These are phyloP conservation scores for Cheilosia vernalis DNA, from an alignment of 2,888 invertebrate genomes.

Conservation along the genomic window DNA sequence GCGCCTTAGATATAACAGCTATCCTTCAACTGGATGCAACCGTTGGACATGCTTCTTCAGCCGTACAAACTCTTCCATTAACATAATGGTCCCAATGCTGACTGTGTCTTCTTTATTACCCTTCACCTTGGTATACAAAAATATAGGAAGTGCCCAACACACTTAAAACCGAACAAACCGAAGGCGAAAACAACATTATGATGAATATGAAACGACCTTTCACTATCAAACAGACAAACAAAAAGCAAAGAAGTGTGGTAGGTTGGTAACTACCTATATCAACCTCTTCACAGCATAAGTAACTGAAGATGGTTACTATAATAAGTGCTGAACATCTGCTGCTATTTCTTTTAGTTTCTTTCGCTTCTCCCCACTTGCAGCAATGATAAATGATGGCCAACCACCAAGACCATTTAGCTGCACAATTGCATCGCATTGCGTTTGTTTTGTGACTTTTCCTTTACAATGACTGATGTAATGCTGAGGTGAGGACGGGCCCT, in stretches of 20 bases:
- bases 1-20: no score
- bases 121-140: slow-evolving; percentile 16
- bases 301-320: slow-evolving; percentile 45
- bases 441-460: slow-evolving; percentile 13
- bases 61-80: no score
- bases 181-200: slow-evolving; percentile 2
- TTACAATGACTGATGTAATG: slow-evolving; percentile 40
- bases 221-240: slow-evolving; percentile 15
- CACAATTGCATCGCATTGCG: slow-evolving; percentile 53
- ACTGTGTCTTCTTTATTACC: neutral
- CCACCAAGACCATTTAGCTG: slow-evolving; percentile 64
- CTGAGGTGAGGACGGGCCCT: slow-evolving; percentile 7
- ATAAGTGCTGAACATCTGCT: slow-evolving; percentile 15
- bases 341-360: neutral
- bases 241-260: slow-evolving; percentile 8
- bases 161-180: slow-evolving; percentile 20
- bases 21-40: no score
- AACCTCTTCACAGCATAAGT: slow-evolving; percentile 34
- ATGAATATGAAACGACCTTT: slow-evolving; percentile 51
- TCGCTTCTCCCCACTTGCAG: neutral
- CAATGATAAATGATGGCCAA: slow-evolving; percentile 55
- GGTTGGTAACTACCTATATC: slow-evolving; percentile 9
- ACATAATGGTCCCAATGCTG: neutral
- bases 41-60: no score
- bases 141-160: slow-evolving; percentile 25